Conservation (phyloP, 2,888 invertebrate genomes). For the Pollenia amentaria region DNA sequence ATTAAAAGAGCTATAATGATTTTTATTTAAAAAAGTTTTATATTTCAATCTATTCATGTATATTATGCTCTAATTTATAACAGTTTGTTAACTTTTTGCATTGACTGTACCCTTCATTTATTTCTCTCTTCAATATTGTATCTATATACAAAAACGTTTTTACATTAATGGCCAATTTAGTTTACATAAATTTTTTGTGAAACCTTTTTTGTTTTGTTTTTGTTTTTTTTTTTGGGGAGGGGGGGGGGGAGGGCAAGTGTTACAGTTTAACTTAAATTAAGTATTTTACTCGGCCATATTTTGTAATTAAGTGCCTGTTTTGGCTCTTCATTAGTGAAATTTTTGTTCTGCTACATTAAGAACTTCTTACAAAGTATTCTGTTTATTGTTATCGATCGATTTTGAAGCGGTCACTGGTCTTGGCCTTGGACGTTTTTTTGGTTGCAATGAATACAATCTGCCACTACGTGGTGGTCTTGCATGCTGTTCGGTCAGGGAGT, state of each 20-base stretch:
- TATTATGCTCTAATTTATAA: not conserved
- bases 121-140: not conserved
- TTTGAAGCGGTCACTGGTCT: constrained; percentile 81
- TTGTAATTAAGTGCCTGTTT: not conserved
- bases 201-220: constrained; percentile 32
- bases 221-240: constrained; percentile 29
- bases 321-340: not conserved
- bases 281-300: constrained; percentile 7
- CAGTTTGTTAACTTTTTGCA: not conserved
- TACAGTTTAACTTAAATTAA: not conserved
- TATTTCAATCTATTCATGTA: not conserved
- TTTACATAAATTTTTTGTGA: constrained; percentile 35
- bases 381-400: constrained; percentile 81
- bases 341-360: not conserved
- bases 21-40: too few species aligned
- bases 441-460: constrained; percentile 84
- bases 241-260: constrained; percentile 29
- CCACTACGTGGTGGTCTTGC: constrained; percentile 81
- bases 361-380: constrained; percentile 82
- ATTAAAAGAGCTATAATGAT: too few species aligned
- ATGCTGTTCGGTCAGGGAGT: constrained; percentile 77
- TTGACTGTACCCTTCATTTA: not conserved
- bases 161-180: constrained; percentile 15
- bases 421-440: constrained; percentile 83
- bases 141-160: not conserved